Percentiles rank a stretch among this genome's conserved stretches.
phyloP scores from a whole-genome alignment of 1,140 invertebrate genomes.

The Drosophila ironensis region DNA sequence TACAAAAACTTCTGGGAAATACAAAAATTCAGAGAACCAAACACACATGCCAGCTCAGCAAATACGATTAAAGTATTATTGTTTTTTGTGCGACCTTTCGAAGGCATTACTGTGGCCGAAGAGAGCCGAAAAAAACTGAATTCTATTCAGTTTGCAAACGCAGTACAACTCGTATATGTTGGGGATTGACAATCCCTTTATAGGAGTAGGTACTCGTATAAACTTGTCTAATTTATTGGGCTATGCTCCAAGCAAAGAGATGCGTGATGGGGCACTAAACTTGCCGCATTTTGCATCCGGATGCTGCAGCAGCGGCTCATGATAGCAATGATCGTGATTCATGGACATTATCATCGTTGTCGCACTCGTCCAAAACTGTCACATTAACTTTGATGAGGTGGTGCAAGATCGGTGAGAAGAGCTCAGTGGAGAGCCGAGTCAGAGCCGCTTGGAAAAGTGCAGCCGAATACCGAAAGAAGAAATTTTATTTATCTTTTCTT shows the following conservation, averaged over 20 bases:
- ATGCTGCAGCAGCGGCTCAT: slow-evolving; percentile 16
- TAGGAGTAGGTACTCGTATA: no score
- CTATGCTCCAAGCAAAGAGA: not conserved
- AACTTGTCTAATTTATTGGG: no score
- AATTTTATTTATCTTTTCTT: slow-evolving; percentile 47
- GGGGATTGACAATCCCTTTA: no score
- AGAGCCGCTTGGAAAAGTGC: slow-evolving; percentile 70
- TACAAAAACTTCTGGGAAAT: slow-evolving; percentile 55
- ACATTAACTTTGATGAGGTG: slow-evolving; percentile 75
- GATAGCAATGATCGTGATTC: slow-evolving; percentile 4
- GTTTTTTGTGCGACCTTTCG: slow-evolving; percentile 40
- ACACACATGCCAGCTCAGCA: slow-evolving; percentile 52
- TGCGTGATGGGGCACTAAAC: not conserved
- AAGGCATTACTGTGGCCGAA: slow-evolving; percentile 14
- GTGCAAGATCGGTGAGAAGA: slow-evolving; percentile 26
- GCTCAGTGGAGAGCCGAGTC: slow-evolving; percentile 22
- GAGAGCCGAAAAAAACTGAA: not conserved
- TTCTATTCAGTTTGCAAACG: slow-evolving; percentile 29
- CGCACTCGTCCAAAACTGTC: slow-evolving; percentile 60
- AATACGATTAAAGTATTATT: slow-evolving; percentile 34
- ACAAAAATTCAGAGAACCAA: no score
- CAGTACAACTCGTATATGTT: no score
- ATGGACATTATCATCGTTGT: slow-evolving; percentile 25
- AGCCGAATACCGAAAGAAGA: slow-evolving; percentile 71
- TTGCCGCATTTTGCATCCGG: slow-evolving; percentile 34